These are phyloP conservation scores for Nannobrachium achirus DNA, from an alignment of 2,113 vertebrate species.

Conservation along the genomic window DNA sequence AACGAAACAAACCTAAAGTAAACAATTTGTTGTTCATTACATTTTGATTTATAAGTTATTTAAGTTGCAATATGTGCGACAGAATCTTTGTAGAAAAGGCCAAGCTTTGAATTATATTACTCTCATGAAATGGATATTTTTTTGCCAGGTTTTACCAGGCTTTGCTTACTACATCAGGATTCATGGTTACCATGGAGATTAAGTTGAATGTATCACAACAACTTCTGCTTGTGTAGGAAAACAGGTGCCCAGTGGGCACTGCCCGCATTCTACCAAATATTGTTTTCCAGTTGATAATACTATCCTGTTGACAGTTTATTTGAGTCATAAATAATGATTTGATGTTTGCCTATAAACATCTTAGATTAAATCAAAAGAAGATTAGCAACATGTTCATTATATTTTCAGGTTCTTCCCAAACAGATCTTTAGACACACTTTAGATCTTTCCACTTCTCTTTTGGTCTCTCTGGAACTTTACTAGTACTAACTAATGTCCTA, in stretches of 20 bases:
- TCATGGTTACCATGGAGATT: slow-evolving; percentile 53
- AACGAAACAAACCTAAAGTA: no score
- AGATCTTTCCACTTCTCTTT: slow-evolving; percentile 58
- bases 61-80: slow-evolving; percentile 28
- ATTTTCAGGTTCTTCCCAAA: not conserved
- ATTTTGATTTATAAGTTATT: slow-evolving; percentile 50
- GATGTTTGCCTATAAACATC: not conserved
- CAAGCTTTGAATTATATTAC: not conserved
- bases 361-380: slow-evolving; percentile 2
- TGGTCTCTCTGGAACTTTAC: slow-evolving; percentile 56
- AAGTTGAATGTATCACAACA: slow-evolving; percentile 17
- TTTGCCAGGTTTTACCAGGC: not conserved
- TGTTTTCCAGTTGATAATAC: not conserved
- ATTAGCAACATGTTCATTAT: slow-evolving; percentile 2
- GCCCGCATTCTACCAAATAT: slow-evolving; percentile 20
- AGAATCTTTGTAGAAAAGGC: not conserved
- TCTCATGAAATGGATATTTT: slow-evolving; percentile 1
- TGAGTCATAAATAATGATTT: not conserved
- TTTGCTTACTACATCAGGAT: slow-evolving; percentile 31
- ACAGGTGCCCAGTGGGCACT: not conserved
- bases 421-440: slow-evolving; percentile 8
- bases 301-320: not conserved
- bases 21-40: slow-evolving; percentile 51
- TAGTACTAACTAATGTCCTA: slow-evolving; percentile 52
- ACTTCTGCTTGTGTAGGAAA: slow-evolving; percentile 5